These are phyloP conservation scores for Dolichallabes microphthalmus DNA, from an alignment of 2,113 vertebrate species.

Conservation along the genomic window DNA sequence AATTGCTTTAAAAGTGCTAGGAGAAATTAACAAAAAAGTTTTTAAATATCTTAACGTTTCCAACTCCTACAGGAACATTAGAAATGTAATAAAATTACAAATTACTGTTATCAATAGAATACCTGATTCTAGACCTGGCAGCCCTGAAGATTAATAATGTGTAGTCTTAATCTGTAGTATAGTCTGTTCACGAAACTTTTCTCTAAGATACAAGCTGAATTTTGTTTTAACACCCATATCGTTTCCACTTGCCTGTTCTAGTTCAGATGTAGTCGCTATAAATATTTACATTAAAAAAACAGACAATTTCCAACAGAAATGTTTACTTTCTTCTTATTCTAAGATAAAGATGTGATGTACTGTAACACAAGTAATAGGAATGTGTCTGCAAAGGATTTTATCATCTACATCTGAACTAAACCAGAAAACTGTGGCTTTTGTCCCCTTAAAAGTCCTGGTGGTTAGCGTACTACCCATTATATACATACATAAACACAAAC, in stretches of 20 bases:
- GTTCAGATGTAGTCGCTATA: background rate
- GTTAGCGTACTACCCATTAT: background rate
- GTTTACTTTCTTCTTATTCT: background rate
- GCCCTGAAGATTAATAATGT: background rate
- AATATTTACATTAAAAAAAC: background rate
- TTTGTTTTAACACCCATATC: too few relatives aligned
- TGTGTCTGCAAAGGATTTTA: background rate
- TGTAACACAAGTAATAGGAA: background rate
- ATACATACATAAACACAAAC: too few relatives aligned
- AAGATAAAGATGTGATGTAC: background rate
- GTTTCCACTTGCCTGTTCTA: background rate
- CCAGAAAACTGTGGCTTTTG: background rate
- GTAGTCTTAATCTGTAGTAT: background rate
- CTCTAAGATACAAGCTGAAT: background rate
- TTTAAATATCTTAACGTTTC: background rate
- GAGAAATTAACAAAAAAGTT: background rate
- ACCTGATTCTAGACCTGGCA: background rate
- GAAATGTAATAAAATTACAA: slow-evolving; percentile 1
- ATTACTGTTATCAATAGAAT: background rate
- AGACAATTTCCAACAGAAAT: background rate
- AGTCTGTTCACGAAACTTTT: background rate
- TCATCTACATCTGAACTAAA: background rate
- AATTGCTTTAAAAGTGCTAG: background rate
- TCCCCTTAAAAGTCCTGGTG: background rate
- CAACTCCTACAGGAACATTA: slow-evolving; percentile 6